Base-by-base conservation (phyloP, 1,140 invertebrate species). In the Gryon sp. region DNA sequence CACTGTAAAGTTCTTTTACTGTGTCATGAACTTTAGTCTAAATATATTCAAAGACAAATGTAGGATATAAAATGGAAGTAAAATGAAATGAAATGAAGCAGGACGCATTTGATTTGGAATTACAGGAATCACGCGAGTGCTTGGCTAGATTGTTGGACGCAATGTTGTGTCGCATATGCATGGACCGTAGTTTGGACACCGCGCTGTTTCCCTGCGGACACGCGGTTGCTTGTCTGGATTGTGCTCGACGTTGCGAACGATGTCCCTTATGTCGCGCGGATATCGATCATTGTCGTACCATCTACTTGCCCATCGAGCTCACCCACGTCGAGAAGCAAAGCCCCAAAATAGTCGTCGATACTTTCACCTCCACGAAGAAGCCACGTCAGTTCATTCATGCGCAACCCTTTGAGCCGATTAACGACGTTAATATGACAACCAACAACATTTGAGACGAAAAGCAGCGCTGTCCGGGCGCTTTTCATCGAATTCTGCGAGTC, bases 171-270 rank as follows among this genome's bases (percentile, higher is more conserved):
- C 91, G 93, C 79, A 94, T 95, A 69, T 96, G 95, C 80, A 95
- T 95, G 94, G 95, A 96, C 86, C 90, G 90, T 19, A 90, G 91
- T 62, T 92, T 95, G 77, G 92, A 95, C 88, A 93, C 93, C n/a
- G 93, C 94, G 55, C 93, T 96, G 87, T 92, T 94, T 86, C 94
- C 94, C 3, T 96, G 95, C 83, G 90, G 92, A 28, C 95, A 96
- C 86, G 93, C 94, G n/a, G 91, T 95, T 12, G 94, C 93, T 69
- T 96, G 95, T 86, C 84, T 89, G 16, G 87, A 90, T 14, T 96
- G 95, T 83, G 93, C 94, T 0, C 89, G 85, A 22, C 84, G 93
- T 76, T 95, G 94, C 85, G 91, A 92, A 62, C 90, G 92, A 41
- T 96, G 95, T 83, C 95, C 95, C 0, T 87, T 95, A 1, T 96